Percentiles rank a stretch among this genome's conserved stretches.
These are phyloP conservation scores for Dicentrarchus labrax DNA, from an alignment of 2,113 vertebrate species.

Conservation along the genomic window DNA sequence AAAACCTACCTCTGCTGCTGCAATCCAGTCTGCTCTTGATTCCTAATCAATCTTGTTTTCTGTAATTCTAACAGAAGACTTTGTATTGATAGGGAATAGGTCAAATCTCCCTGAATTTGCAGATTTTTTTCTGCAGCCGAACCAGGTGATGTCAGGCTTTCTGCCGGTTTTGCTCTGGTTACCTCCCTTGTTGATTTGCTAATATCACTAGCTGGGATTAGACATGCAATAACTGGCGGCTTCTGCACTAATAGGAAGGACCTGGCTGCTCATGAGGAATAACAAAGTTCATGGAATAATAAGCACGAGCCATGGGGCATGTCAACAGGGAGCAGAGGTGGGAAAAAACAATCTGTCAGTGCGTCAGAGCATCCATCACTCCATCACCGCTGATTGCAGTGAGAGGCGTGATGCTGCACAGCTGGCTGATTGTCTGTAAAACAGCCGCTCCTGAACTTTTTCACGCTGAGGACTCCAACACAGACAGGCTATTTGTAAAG, in stretches of 20 bases:
- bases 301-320: constrained; percentile 73
- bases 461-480: constrained; percentile 64
- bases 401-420: constrained; percentile 81
- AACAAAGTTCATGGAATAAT: constrained; percentile 80
- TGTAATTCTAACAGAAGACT: constrained; percentile 43
- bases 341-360: constrained; percentile 66
- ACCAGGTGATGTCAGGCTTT: constrained; percentile 26
- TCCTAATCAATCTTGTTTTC: constrained; percentile 63
- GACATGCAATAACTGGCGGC: constrained; percentile 68
- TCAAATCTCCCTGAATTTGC: constrained; percentile 47
- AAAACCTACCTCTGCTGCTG: constrained; percentile 57
- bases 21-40: constrained; percentile 47
- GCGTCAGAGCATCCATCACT: constrained; percentile 76
- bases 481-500: constrained; percentile 62
- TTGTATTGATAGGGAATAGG: constrained; percentile 8
- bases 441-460: constrained; percentile 61
- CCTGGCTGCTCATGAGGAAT: constrained; percentile 70
- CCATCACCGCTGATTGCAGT: constrained; percentile 81
- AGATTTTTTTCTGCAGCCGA: constrained; percentile 2
- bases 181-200: constrained; percentile 42
- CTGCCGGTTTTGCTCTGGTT: background rate
- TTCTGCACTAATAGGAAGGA: constrained; percentile 64
- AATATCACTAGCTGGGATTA: constrained; percentile 50
- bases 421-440: constrained; percentile 80
- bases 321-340: constrained; percentile 74